Conservation (phyloP, 2,797 vertebrate genomes). For the Melanotaenia maccullochi region DNA sequence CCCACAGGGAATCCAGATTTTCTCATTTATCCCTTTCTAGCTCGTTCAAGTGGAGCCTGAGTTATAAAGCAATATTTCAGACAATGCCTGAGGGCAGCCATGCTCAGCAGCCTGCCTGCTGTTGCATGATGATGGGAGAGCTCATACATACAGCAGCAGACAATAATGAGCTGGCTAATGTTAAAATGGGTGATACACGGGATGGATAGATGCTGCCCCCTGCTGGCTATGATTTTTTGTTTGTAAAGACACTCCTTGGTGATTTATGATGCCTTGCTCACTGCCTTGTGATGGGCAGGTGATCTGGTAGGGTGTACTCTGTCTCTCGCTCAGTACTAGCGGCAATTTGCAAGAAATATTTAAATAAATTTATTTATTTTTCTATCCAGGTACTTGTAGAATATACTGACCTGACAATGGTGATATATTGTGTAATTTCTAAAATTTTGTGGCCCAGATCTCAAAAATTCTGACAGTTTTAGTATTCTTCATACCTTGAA, state of each 20-base stretch:
- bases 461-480: background rate
- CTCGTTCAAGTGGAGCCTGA: conserved; percentile 30
- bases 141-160: conserved; percentile 26
- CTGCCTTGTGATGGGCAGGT: too few species aligned
- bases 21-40: conserved; percentile 32
- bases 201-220: conserved; percentile 75
- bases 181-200: background rate
- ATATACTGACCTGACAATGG: background rate
- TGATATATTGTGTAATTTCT: background rate
- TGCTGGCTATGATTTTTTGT: conserved; percentile 50
- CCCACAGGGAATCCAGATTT: conserved; percentile 38
- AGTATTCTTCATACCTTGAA: too few species aligned
- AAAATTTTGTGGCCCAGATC: background rate
- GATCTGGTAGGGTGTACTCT: too few species aligned
- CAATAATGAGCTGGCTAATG: conserved; percentile 18
- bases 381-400: too few species aligned
- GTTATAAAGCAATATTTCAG: conserved; percentile 45
- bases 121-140: conserved; percentile 37
- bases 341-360: too few species aligned
- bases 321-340: too few species aligned
- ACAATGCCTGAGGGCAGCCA: conserved; percentile 39
- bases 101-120: conserved; percentile 37
- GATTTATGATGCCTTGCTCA: too few species aligned
- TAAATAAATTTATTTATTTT: too few species aligned
- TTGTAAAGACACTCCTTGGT: too few species aligned